Evolutionary conservation across 2,888 invertebrate genomes (phyloP).

Genomic region (Agriopis leucophaearia): DNA sequence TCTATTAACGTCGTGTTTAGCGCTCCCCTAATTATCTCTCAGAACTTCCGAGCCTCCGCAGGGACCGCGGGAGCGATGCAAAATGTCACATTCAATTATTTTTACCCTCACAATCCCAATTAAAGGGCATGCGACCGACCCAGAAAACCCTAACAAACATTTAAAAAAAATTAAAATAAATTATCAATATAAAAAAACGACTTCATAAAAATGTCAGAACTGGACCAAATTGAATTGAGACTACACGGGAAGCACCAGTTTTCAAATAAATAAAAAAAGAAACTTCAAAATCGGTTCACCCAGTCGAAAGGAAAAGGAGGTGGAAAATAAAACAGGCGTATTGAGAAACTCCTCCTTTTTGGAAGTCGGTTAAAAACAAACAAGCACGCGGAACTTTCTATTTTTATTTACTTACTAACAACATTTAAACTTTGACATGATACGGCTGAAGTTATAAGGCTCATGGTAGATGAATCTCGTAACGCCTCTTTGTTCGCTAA

Average conservation of each 20-base stretch:
- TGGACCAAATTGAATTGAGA: too few relatives aligned
- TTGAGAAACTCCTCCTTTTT: too few relatives aligned
- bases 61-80: slow-evolving; percentile 53
- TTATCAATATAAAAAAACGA: too few relatives aligned
- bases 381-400: neutral
- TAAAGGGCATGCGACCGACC: slow-evolving; percentile 19
- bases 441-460: slow-evolving; percentile 33
- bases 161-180: too few relatives aligned
- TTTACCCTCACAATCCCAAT: slow-evolving; percentile 31
- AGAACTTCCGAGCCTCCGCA: slow-evolving; percentile 61
- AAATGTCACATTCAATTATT: slow-evolving; percentile 45
- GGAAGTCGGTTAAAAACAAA: slow-evolving; percentile 7
- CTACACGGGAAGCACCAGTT: too few relatives aligned
- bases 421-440: slow-evolving; percentile 28
- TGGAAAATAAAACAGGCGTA: too few relatives aligned
- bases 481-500: slow-evolving; percentile 31
- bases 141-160: slow-evolving; percentile 20
- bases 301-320: too few relatives aligned
- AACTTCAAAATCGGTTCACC: too few relatives aligned
- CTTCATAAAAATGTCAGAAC: too few relatives aligned
- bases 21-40: slow-evolving; percentile 73
- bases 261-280: too few relatives aligned
- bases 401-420: slow-evolving; percentile 10
- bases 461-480: slow-evolving; percentile 33
- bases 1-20: slow-evolving; percentile 79